Evolutionary conservation across 2,797 vertebrate species (phyloP), one percentile per base, ranked within the genome.

Genomic region (Clarias fuscus): DNA sequence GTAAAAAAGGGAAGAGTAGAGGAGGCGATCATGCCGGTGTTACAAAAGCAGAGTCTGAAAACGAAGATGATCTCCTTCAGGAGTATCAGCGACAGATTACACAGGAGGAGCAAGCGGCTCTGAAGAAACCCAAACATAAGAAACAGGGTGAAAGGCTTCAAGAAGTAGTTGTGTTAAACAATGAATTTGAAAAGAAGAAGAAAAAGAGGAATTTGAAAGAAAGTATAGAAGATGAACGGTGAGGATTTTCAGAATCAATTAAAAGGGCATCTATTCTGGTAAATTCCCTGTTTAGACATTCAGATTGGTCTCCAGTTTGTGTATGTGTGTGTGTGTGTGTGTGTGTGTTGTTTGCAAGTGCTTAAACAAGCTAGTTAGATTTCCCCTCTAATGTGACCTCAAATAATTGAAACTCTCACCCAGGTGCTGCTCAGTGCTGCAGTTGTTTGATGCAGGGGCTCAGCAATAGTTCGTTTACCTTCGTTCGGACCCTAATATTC

Each of bases 101-200:
- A 65, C 94, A 96, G 90, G 92, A 95, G 82, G 96, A 98, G 86
- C 95, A 97, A 83, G 94, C 93, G 86, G 93, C 94, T 90, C 92
- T 94, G 87, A 96, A 95, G 92, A 96, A 93, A 88, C 94, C 94
- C 84, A 92, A 93, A 68, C 92, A 88, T 88, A 96, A 93, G 89
- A 96, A 86, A 94, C 78, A 93, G 93, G 86, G 93, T 95, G 65
- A 95, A 89, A 92, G 95, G 6, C 4, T 89, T 85, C 92, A 90
- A 71, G 93, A 92, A 82, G 84, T 87, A 86, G 88, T 90, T 62
- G 67, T 87, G 7, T 84, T 96, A 83, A 97, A 95, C 86, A 96
- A 94, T 90, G 95, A 98, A 77, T 88, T 92, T 14, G 93, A 95
- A 81, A 98, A 96, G 92, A 98, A 97, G 90, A 98, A 96, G 91